Base-by-base conservation (phyloP, 2,113 vertebrate species). In the Podocnemis expansa region DNA sequence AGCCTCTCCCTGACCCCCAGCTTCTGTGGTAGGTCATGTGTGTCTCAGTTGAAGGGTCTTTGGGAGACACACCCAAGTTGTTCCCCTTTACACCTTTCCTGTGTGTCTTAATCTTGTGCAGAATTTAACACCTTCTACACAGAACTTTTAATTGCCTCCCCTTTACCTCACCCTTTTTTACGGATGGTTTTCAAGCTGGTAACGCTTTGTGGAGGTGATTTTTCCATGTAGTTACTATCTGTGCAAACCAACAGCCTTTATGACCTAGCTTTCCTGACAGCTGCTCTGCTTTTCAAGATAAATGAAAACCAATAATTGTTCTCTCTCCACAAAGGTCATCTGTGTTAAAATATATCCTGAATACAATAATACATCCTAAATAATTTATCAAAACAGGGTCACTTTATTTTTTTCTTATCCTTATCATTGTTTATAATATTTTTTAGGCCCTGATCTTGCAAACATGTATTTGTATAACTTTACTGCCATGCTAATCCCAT, bases 51-150 rank as follows among this genome's bases (percentile, higher is more conserved):
- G 87, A 91, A 89, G 43, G 93, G 80, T 84, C 91, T 90, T 73
- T 82, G 34, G 8, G 8, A 25, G 93, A 82, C 96, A 97, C 97
- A 95, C 95, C 95, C 96, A 54, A 70, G 2, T 84, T 84, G 85
- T 85, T 89, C 60, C 54, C 88, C 82, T 21, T 78, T 52, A 51
- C 94, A 56, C 89, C 67, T 85, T 96, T 95, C 93, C 96, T 97
- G 95, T 60, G 10, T 52, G 67, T 38, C 41, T n/a, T 45, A 27
- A 45, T 76, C 73, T 76, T 76, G 10, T 76, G 41, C 6, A 25
- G 73, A 76, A 11, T 27, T 45, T 76, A 76, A 29, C 73, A 29
- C 41, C 14, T 45, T 76, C 24, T 76, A 12, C 41, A 89, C 85
- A 82, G 83, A 83, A n/a, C 12, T 1, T 79, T 55, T 31, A 67